These are phyloP conservation scores for Muscicapa adusta DNA, from an alignment of 2,113 vertebrate genomes.

Conservation along the genomic window DNA sequence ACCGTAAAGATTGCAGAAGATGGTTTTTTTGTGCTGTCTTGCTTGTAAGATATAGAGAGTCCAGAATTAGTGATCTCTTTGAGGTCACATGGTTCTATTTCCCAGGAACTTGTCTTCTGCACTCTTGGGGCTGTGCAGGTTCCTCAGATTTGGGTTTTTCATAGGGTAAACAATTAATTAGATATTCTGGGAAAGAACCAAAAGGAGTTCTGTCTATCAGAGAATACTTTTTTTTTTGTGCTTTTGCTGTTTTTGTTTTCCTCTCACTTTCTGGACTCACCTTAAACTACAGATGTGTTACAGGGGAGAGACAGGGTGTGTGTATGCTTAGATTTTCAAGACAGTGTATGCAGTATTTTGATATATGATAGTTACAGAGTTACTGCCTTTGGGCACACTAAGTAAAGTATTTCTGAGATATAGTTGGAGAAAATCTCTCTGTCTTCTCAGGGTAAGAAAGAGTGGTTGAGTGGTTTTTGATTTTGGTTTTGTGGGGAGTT, in stretches of 20 bases:
- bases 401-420: background rate
- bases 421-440: background rate
- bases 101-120: background rate
- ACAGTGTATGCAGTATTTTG: background rate
- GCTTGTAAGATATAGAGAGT: background rate
- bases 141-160: background rate
- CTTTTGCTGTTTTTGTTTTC: background rate
- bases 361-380: background rate
- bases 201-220: background rate
- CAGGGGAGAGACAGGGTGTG: accelerated
- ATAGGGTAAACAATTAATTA: background rate
- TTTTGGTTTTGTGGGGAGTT: background rate
- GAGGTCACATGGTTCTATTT: background rate
- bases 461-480: background rate
- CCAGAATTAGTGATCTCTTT: background rate
- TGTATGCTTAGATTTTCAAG: background rate
- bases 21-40: background rate
- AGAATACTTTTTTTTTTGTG: background rate
- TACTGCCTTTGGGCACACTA: background rate
- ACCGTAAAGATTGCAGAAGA: background rate
- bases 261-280: background rate
- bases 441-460: background rate
- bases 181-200: background rate
- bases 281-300: background rate
- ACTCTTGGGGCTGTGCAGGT: background rate